Conservation (phyloP, 2,113 vertebrate species). For the Heterocephalus glaber region DNA sequence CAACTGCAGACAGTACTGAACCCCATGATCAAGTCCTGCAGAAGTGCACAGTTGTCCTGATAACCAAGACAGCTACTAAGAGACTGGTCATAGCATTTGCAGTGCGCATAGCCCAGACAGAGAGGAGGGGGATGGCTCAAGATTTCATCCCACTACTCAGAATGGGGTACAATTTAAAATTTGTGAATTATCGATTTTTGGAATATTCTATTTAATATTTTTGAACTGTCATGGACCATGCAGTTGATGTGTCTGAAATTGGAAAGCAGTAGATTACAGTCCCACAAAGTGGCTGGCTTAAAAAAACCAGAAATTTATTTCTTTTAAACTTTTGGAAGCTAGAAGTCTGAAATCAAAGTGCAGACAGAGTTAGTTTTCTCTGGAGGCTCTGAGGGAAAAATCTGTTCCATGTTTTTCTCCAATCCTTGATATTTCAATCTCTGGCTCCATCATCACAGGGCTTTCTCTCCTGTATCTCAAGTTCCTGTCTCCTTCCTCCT, state of each 20-base stretch:
- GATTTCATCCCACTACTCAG: background rate
- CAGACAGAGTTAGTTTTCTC: background rate
- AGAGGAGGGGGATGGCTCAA: background rate
- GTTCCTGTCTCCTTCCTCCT: background rate
- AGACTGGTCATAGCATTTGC: background rate
- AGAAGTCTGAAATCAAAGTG: background rate
- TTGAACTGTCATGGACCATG: background rate
- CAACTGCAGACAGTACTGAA: background rate
- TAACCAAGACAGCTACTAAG: background rate
- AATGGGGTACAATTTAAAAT: background rate
- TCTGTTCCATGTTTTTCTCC: background rate
- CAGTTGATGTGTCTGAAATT: background rate
- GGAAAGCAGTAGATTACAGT: background rate
- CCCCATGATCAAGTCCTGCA: background rate
- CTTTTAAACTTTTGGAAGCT: background rate
- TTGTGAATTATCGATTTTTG: background rate
- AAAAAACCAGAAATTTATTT: background rate
- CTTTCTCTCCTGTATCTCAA: background rate
- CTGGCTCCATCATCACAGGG: background rate
- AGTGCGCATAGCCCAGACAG: background rate
- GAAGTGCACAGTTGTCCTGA: background rate
- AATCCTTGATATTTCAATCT: background rate
- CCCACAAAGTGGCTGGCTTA: background rate
- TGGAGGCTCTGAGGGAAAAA: background rate
- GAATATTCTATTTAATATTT: background rate